Conservation (phyloP, 2,888 invertebrate species). For the Synergus gifuensis region DNA sequence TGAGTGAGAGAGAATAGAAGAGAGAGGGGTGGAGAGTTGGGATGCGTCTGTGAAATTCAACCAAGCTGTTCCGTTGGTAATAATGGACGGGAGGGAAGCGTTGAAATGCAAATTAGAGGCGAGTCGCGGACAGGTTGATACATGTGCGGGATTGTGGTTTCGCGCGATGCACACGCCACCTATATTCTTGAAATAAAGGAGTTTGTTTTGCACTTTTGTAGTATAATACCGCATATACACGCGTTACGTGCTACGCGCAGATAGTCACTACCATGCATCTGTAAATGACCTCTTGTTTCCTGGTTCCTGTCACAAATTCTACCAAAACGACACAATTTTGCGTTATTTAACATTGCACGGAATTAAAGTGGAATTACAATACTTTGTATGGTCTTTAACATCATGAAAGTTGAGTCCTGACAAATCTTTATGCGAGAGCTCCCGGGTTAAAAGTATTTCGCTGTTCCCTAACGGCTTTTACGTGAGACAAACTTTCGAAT, state of each 20-base stretch:
- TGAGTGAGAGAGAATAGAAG: constrained; percentile 8
- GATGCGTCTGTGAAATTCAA: constrained; percentile 72
- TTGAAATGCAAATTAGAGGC: constrained; percentile 76
- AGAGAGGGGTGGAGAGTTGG: constrained; percentile 47
- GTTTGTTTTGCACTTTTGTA: constrained; percentile 68
- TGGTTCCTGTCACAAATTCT: neutral
- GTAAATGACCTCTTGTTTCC: constrained; percentile 33
- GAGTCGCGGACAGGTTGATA: constrained; percentile 76
- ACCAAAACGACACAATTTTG: neutral
- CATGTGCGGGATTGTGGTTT: constrained; percentile 76
- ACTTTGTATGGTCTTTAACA: neutral
- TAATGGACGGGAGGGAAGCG: constrained; percentile 73
- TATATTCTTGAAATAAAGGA: constrained; percentile 72
- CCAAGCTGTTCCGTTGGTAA: constrained; percentile 72
- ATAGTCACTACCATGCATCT: constrained; percentile 38
- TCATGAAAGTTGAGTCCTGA: neutral
- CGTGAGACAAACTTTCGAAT: constrained; percentile 2
- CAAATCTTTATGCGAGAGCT: neutral
- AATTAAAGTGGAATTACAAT: too few species aligned
- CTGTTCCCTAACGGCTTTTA: neutral
- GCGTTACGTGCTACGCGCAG: constrained; percentile 48
- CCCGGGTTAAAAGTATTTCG: neutral
- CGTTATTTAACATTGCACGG: neutral
- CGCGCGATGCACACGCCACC: constrained; percentile 70
- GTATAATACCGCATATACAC: constrained; percentile 43